Evolutionary conservation across 2,113 vertebrate species (phyloP).

Genomic region (Guaruba guarouba): DNA sequence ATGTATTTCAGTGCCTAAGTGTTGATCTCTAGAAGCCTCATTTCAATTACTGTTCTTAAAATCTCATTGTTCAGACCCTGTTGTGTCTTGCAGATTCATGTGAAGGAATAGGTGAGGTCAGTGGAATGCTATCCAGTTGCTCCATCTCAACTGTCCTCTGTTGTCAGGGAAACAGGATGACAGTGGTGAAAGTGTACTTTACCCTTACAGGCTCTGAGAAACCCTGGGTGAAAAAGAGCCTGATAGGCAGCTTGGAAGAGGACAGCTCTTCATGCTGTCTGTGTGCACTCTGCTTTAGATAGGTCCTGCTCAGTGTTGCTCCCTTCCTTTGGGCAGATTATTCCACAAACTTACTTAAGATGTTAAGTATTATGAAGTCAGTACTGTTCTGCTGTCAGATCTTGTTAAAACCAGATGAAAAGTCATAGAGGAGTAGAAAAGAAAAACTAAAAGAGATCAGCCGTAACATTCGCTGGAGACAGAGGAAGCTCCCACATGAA

Average conservation of each 20-base stretch:
- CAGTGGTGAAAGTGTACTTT: background rate
- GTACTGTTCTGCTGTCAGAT: background rate
- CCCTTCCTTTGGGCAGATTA: background rate
- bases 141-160: background rate
- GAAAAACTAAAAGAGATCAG: background rate
- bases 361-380: background rate
- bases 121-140: background rate
- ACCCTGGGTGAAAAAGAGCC: background rate
- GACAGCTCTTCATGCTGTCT: background rate
- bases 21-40: background rate
- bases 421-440: background rate
- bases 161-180: background rate
- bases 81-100: background rate
- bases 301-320: rapidly evolving
- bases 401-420: background rate
- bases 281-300: background rate
- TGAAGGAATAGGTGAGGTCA: background rate
- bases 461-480: background rate
- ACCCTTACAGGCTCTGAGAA: background rate
- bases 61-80: background rate
- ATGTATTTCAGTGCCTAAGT: background rate
- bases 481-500: background rate
- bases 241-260: background rate
- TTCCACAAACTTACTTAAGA: background rate
- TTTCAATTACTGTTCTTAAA: background rate